These are phyloP conservation scores for Indicator maculatus DNA, from an alignment of 2,113 vertebrate genomes.

Conservation along the genomic window DNA sequence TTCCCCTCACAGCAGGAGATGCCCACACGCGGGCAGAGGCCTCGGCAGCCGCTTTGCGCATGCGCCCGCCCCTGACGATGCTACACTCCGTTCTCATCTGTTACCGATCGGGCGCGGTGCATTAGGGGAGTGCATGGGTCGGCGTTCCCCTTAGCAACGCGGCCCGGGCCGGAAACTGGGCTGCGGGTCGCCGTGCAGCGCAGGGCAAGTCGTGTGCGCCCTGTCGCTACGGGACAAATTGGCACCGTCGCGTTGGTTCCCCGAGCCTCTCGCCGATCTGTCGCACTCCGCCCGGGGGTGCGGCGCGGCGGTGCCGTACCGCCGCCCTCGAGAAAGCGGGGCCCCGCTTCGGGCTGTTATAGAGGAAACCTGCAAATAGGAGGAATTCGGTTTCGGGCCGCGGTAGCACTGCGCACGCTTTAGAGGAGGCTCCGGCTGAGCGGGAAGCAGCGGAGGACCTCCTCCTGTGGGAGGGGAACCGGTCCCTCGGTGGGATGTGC, in stretches of 20 bases:
- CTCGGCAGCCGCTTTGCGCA: background rate
- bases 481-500: background rate
- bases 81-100: accelerated
- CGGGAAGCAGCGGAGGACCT: accelerated
- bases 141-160: background rate
- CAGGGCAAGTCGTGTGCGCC: too few relatives aligned
- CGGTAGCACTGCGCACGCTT: background rate
- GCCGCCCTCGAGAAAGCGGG: background rate
- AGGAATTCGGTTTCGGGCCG: background rate
- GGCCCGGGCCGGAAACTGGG: background rate
- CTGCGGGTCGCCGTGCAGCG: too few relatives aligned
- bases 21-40: background rate
- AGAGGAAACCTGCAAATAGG: background rate
- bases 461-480: background rate
- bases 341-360: too few relatives aligned
- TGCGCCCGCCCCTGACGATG: background rate
- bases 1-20: accelerated
- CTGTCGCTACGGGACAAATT: too few relatives aligned
- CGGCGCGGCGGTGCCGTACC: background rate
- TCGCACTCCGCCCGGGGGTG: background rate
- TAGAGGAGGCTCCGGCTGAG: background rate
- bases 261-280: background rate
- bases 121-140: background rate
- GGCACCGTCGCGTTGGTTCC: too few relatives aligned
- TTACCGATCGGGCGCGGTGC: background rate